phyloP scores from a whole-genome alignment of 2,113 vertebrate genomes.

The Drymodes brunneopygia region DNA sequence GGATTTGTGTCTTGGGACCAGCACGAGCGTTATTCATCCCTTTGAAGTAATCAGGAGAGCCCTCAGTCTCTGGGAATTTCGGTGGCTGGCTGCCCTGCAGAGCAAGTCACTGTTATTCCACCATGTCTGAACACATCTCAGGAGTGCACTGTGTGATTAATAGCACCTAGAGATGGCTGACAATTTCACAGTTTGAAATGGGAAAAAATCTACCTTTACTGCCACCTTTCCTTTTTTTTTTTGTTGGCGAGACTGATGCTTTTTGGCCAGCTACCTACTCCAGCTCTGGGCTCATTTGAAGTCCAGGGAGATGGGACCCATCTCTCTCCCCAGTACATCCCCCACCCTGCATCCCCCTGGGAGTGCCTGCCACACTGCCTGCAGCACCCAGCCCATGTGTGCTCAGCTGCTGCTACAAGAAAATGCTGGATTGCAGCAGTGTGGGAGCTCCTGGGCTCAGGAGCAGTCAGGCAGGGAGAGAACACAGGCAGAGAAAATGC shows the following conservation, averaged over 20 bases:
- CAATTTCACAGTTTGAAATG: neutral
- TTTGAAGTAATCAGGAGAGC: neutral
- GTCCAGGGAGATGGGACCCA: neutral
- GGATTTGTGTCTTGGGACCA: neutral
- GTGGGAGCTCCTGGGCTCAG: neutral
- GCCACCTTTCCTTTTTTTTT: neutral
- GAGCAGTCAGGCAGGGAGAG: neutral
- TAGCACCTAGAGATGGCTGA: neutral
- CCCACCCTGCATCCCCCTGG: fast-evolving
- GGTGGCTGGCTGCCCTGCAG: neutral
- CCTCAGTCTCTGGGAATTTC: neutral
- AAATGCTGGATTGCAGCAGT: neutral
- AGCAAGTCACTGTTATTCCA: neutral
- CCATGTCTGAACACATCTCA: neutral
- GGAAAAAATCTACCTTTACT: neutral
- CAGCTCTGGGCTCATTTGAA: neutral
- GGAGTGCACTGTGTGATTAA: neutral
- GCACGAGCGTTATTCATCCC: neutral
- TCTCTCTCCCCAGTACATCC: neutral
- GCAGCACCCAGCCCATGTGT: neutral
- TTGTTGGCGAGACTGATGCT: neutral
- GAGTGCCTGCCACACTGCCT: neutral
- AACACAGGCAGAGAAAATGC: fast-evolving
- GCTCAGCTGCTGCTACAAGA: neutral
- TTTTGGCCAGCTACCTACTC: neutral